Evolutionary conservation across 2,888 invertebrate species (phyloP), one percentile per base, ranked within the genome.

Genomic region (Cremastinae sp.): DNA sequence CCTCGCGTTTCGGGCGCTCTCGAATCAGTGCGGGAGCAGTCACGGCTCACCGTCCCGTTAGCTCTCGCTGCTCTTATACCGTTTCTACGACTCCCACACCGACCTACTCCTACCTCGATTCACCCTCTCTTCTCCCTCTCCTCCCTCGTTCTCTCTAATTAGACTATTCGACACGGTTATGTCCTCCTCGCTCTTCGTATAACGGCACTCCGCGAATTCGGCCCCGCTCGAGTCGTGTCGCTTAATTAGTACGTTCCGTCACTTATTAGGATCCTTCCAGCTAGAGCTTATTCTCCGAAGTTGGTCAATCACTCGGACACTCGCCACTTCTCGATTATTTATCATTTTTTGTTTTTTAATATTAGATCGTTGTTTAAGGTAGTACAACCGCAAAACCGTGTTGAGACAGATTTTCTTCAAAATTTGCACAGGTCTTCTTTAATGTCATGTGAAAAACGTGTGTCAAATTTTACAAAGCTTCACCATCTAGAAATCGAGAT

Each of bases 221-320:
- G 36, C 54, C 20, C 28, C 12, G 22, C 62, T 58, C 41, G 14
- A 69, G 62, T 74, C 49, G 49, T 56, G 12, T 12, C 3, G 56
- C 74, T 56, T 47, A 68, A 68, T 74, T 56, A 68, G 54, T 61
- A 20, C 51, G 34, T 18, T 43, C 18, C 18, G 22, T 5, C 28
- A 43, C 14, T 7, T 22, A 34, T 4, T 18, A 0, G 2, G 14
- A 22, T 53, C 9, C 8, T 14, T 3, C 14, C 8, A 16, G 34
- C 12, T 16, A 8, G 54, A 34, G 16, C 34, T 34, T 54, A 81
- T 28, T 5, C 83, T 84, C 81, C 81, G 82, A 1, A 2, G 12
- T 2, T 41, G 41, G 41, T 12, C 10, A 41, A 12, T 12, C 72
- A 66, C 58, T 73, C 64, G 77, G 74, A 38, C 18, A 49, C 18